Evolutionary conservation across 2,113 vertebrate genomes (phyloP).

Genomic region (Nymphicus hollandicus): DNA sequence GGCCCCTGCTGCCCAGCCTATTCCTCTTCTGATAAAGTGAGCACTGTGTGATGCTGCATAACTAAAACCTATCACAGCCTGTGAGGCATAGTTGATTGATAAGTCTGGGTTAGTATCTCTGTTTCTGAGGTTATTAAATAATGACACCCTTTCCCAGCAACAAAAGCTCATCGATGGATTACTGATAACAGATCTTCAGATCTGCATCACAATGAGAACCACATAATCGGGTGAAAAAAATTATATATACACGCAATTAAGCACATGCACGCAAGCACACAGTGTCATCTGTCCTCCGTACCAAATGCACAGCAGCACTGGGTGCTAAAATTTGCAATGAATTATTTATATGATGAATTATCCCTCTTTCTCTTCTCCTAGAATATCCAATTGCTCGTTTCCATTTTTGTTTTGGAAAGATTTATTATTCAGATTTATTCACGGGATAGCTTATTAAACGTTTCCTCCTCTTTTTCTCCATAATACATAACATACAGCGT

Average conservation of each 20-base stretch:
- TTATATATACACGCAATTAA: not conserved
- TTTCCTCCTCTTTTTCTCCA: not conserved
- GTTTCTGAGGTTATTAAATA: not conserved
- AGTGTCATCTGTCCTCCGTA: not conserved
- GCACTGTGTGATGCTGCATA: not conserved
- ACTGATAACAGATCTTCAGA: not conserved
- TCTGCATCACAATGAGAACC: not conserved
- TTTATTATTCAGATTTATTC: not conserved
- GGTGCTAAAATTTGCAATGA: conserved; percentile 36
- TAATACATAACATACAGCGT: not conserved
- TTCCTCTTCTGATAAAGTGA: not conserved
- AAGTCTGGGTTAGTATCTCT: not conserved
- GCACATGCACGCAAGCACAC: not conserved
- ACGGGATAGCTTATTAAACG: not conserved
- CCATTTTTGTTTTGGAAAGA: not conserved
- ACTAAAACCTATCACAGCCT: not conserved
- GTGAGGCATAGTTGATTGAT: not conserved
- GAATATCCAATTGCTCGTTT: conserved; percentile 27
- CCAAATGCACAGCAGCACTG: not conserved
- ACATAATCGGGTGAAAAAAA: not conserved
- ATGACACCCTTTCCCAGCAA: not conserved
- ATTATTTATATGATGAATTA: conserved; percentile 56
- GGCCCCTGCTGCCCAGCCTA: not conserved
- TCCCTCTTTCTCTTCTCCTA: not conserved
- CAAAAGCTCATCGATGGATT: not conserved